Evolutionary conservation across 2,113 vertebrate species (phyloP).

Genomic region (Lathamus discolor): DNA sequence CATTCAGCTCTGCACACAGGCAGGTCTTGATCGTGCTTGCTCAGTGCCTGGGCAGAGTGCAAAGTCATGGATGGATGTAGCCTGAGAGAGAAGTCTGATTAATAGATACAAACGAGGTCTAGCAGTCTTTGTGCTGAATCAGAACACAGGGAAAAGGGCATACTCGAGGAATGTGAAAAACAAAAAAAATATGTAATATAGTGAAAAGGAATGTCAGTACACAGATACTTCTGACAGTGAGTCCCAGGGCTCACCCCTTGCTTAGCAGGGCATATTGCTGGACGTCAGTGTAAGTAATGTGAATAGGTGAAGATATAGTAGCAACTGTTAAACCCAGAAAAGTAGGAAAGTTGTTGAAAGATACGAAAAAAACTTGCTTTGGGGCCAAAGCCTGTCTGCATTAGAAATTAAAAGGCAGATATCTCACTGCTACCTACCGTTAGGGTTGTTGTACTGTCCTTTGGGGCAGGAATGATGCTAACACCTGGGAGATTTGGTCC

Average conservation of each 20-base stretch:
- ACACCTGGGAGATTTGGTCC: background rate
- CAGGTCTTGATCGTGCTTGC: background rate
- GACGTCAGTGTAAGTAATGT: background rate
- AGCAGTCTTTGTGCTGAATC: background rate
- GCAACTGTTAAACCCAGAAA: background rate
- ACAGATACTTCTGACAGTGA: background rate
- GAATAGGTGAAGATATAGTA: background rate
- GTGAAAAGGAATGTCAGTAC: background rate
- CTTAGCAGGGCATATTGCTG: background rate
- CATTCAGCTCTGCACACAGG: background rate
- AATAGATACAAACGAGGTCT: background rate
- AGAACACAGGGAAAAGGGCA: background rate
- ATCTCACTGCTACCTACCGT: background rate
- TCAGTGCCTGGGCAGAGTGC: background rate
- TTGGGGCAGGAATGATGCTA: background rate
- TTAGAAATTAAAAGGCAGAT: background rate
- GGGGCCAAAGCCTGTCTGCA: background rate
- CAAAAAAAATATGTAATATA: background rate
- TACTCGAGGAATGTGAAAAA: background rate
- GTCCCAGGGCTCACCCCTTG: background rate
- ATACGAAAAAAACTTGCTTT: background rate
- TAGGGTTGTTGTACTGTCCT: background rate
- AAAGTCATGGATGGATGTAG: background rate
- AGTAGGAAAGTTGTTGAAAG: background rate
- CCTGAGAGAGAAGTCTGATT: background rate